A percentile compares a stretch with the other conserved stretches of the same genome.
These are phyloP conservation scores for Cyphomyrus plagiostoma DNA, from an alignment of 2,113 vertebrate species.

Conservation along the genomic window DNA sequence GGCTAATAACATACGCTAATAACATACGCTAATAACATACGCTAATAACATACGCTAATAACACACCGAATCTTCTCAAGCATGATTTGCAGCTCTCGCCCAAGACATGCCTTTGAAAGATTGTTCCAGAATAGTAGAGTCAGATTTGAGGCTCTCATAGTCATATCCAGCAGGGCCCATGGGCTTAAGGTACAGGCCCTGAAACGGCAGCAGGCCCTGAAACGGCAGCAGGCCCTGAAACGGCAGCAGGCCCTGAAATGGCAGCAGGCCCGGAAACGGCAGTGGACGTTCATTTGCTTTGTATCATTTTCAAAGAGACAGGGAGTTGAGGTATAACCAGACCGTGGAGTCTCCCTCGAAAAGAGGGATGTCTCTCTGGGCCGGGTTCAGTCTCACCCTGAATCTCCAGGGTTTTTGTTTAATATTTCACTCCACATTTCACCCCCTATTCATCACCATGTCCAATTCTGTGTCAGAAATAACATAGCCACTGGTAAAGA, in stretches of 20 bases:
- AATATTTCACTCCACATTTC: constrained; percentile 48
- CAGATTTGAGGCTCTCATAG: background rate
- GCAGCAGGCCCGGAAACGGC: too few relatives aligned
- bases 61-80: background rate
- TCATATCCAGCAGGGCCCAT: background rate
- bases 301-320: background rate
- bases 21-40: background rate
- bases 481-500: constrained; percentile 43
- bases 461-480: constrained; percentile 52
- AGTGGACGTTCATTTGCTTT: background rate
- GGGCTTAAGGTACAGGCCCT: background rate
- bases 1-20: background rate
- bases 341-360: background rate
- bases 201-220: background rate
- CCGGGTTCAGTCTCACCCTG: background rate
- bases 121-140: background rate
- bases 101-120: background rate
- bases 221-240: too few relatives aligned
- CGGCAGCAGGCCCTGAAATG: background rate
- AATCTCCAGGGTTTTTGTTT: constrained; percentile 46
- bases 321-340: background rate
- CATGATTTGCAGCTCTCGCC: background rate
- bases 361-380: background rate
- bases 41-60: background rate
- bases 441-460: constrained; percentile 55